These are phyloP conservation scores for Picathartes gymnocephalus DNA, from an alignment of 2,113 vertebrate species.

Conservation along the genomic window DNA sequence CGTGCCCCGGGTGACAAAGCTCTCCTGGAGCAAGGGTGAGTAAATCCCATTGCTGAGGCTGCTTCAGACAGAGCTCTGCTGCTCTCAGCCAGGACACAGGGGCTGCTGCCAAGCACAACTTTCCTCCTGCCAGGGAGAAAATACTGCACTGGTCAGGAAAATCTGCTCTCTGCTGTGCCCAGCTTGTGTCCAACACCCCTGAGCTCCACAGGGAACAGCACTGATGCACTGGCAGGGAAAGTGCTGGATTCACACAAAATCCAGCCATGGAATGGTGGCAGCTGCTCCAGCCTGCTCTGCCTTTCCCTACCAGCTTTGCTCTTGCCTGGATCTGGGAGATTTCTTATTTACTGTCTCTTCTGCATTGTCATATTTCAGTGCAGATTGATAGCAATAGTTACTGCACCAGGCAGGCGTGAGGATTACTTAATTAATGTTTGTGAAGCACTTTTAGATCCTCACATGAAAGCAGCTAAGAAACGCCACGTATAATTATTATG, in stretches of 20 bases:
- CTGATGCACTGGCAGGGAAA: background rate
- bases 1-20: background rate
- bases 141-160: background rate
- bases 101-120: background rate
- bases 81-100: background rate
- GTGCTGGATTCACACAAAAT: background rate
- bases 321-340: background rate
- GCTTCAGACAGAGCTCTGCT: background rate
- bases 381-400: constrained; percentile 27
- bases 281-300: background rate
- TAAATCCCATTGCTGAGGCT: background rate
- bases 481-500: constrained; percentile 9
- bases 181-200: background rate
- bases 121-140: background rate
- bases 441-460: constrained; percentile 18
- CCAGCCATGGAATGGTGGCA: background rate
- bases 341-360: constrained; percentile 4
- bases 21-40: background rate
- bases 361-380: background rate
- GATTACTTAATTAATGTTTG: constrained; percentile 50
- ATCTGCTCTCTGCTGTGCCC: background rate
- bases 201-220: background rate
- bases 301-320: background rate
- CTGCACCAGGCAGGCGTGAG: constrained; percentile 6
- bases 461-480: constrained; percentile 41